Evolutionary conservation across 2,888 invertebrate species (phyloP).

Genomic region (Cantharis rufa): DNA sequence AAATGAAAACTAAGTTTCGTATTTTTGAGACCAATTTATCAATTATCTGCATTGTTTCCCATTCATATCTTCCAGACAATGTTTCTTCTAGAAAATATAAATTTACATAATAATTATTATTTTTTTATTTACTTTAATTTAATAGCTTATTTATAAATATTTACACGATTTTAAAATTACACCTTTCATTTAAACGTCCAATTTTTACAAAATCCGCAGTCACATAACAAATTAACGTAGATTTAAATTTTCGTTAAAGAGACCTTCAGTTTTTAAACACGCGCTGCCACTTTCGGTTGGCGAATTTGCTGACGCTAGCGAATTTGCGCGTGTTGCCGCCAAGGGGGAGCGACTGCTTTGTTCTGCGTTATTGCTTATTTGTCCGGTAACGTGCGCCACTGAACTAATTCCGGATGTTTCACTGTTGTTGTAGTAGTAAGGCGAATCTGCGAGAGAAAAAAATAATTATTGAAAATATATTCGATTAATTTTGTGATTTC

Average conservation of each 20-base stretch:
- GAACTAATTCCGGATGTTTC: constrained; percentile 46
- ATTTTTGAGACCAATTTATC: constrained; percentile 52
- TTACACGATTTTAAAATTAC: constrained; percentile 28
- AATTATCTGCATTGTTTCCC: constrained; percentile 17
- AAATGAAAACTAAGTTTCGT: constrained; percentile 47
- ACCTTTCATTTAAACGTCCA: constrained; percentile 6
- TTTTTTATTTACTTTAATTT: constrained; percentile 8
- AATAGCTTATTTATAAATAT: constrained; percentile 16
- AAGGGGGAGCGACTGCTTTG: constrained; percentile 70
- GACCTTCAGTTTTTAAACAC: constrained; percentile 66
- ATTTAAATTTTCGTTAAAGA: constrained; percentile 50
- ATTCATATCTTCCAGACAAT: constrained; percentile 21
- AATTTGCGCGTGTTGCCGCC: constrained; percentile 72
- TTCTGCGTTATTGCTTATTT: constrained; percentile 50
- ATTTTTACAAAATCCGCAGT: constrained; percentile 5
- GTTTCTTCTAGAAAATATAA: constrained; percentile 25
- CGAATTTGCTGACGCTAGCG: constrained; percentile 70
- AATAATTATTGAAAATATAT: background rate
- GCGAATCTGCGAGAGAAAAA: constrained; percentile 58
- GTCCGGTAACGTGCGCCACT: constrained; percentile 38
- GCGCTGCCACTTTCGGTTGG: constrained; percentile 70
- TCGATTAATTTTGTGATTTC: background rate
- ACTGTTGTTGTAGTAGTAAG: constrained; percentile 67
- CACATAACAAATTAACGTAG: constrained; percentile 35
- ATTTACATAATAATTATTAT: constrained; percentile 12